A percentile compares a stretch with the other conserved stretches of the same genome.
These are phyloP conservation scores for Parazoanthus darwini DNA, from an alignment of 92 coral and sea anemone species.

Conservation along the genomic window DNA sequence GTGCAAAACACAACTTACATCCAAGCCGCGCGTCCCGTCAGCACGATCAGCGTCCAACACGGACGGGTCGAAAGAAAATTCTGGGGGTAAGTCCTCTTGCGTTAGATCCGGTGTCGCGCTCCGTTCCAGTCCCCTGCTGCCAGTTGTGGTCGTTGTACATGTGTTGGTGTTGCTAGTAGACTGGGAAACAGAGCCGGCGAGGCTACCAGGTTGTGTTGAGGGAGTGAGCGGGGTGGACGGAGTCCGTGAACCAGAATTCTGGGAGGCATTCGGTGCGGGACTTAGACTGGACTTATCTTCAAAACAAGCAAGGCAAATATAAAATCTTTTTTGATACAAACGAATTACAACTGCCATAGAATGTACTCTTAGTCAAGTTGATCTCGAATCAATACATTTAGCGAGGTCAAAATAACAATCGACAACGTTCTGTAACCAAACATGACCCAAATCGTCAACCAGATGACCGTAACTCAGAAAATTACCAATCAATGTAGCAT, in stretches of 20 bases:
- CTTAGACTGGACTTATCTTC: slow-evolving; percentile 27
- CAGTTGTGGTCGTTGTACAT: slow-evolving; percentile 17
- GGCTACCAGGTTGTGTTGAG: slow-evolving; percentile 10
- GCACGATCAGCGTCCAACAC: slow-evolving; percentile 33
- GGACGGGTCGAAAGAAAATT: slow-evolving; percentile 36
- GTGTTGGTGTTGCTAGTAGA: slow-evolving; percentile 16
- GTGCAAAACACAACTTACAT: slow-evolving; percentile 35
- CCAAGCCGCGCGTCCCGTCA: slow-evolving; percentile 31
- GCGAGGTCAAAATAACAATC: too few species aligned
- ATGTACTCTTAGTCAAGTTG: too few species aligned
- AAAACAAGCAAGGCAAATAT: neutral
- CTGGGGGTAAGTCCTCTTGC: slow-evolving; percentile 39
- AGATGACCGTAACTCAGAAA: too few species aligned
- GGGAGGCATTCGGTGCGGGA: slow-evolving; percentile 21
- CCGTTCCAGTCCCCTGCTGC: slow-evolving; percentile 16
- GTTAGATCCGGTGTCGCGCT: slow-evolving; percentile 39
- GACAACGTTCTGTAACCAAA: too few species aligned
- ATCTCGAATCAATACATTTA: too few species aligned
- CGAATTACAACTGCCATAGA: too few species aligned
- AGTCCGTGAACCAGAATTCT: slow-evolving; percentile 40
- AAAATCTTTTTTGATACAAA: too few species aligned
- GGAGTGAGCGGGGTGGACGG: slow-evolving; percentile 38
- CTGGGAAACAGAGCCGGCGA: slow-evolving; percentile 21
- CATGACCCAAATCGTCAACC: too few species aligned
- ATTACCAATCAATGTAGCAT: too few species aligned